These are phyloP conservation scores for Tokudaia tokunoshimensis DNA, from an alignment of 2,797 vertebrate genomes.

Conservation along the genomic window DNA sequence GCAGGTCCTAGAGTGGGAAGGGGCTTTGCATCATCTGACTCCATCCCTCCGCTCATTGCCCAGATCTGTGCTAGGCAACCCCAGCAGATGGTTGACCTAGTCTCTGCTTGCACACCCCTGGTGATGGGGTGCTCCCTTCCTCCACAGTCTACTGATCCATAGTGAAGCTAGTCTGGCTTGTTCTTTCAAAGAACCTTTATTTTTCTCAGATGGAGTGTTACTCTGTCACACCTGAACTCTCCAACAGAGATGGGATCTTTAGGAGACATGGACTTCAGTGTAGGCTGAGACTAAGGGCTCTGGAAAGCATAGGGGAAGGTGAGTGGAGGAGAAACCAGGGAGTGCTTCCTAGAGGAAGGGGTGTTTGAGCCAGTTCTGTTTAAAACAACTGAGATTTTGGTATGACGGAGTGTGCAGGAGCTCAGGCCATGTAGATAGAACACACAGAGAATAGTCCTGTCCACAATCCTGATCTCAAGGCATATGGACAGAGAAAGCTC, in stretches of 20 bases:
- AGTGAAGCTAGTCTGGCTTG: not conserved
- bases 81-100: not conserved
- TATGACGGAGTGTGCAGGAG: not conserved
- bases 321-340: slow-evolving; percentile 8
- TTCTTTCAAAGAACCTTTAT: not conserved
- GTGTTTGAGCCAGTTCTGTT: not conserved
- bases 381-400: not conserved
- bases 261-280: not conserved
- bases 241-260: not conserved
- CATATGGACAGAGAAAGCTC: not conserved
- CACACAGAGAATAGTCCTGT: not conserved
- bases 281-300: not conserved
- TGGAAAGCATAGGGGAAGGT: not conserved
- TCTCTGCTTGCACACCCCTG: not conserved
- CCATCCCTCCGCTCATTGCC: not conserved
- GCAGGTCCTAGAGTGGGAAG: not conserved
- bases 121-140: not conserved
- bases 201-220: not conserved
- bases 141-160: not conserved
- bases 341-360: slow-evolving; percentile 34
- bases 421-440: not conserved
- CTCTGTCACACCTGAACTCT: not conserved
- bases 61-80: not conserved
- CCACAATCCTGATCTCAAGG: not conserved
- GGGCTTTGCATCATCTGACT: not conserved